These are phyloP conservation scores for Thecophora atra DNA, from an alignment of 2,888 invertebrate genomes.

Conservation along the genomic window DNA sequence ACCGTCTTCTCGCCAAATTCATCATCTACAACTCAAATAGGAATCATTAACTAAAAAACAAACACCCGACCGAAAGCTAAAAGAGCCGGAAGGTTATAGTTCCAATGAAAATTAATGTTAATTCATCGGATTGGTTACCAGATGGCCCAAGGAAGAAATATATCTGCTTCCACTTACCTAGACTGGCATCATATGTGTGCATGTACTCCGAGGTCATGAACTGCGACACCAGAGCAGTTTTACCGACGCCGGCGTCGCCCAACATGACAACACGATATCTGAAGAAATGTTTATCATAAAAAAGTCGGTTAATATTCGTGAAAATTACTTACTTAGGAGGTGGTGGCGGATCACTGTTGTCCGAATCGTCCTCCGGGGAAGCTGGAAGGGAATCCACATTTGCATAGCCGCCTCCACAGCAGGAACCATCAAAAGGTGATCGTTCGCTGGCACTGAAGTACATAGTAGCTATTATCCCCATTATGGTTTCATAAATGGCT, in stretches of 20 bases:
- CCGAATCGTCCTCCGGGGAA: slow-evolving; percentile 75
- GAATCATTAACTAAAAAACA: slow-evolving; percentile 63
- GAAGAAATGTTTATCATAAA: background rate
- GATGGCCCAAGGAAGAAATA: no score
- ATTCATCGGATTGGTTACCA: no score
- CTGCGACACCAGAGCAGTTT: slow-evolving; percentile 89
- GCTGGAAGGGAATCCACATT: slow-evolving; percentile 81
- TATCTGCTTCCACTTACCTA: slow-evolving; percentile 72
- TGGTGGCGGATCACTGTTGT: slow-evolving; percentile 70
- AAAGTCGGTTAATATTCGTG: background rate
- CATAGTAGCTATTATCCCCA: background rate
- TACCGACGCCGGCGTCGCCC: slow-evolving; percentile 88
- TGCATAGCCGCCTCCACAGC: slow-evolving; percentile 82
- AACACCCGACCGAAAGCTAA: slow-evolving; percentile 36
- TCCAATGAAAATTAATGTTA: no score
- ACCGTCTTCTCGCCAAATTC: slow-evolving; percentile 92
- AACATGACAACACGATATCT: slow-evolving; percentile 85
- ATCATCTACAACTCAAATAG: slow-evolving; percentile 78
- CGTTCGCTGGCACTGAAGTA: slow-evolving; percentile 77
- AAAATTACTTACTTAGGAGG: slow-evolving; percentile 51
- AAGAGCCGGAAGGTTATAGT: background rate
- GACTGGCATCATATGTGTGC: slow-evolving; percentile 92
- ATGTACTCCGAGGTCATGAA: slow-evolving; percentile 96
- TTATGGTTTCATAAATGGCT: background rate
- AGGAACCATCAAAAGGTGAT: slow-evolving; percentile 87